Conservation (phyloP, 2,888 invertebrate species). For the Ormyrus thymus region DNA sequence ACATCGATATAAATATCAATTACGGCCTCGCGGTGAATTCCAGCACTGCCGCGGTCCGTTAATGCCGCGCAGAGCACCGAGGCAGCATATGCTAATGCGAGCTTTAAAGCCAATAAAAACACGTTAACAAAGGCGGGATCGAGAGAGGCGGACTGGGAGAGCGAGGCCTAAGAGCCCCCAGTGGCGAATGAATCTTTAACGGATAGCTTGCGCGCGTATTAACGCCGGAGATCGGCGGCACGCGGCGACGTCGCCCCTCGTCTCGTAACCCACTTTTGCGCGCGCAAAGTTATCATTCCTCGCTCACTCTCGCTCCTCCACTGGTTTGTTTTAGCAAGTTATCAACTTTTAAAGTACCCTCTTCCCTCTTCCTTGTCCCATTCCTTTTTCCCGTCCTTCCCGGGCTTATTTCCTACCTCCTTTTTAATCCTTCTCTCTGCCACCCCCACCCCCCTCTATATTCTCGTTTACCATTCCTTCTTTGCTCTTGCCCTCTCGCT, state of each 20-base stretch:
- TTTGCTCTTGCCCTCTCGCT: neutral
- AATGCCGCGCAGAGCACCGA: too few species aligned
- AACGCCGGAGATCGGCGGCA: neutral
- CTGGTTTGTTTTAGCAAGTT: slow-evolving; percentile 50
- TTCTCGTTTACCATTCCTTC: neutral
- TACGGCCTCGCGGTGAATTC: too few species aligned
- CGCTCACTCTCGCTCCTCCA: slow-evolving; percentile 14
- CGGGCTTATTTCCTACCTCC: neutral
- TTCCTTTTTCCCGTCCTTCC: neutral
- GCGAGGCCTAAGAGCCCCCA: too few species aligned
- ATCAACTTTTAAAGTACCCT: slow-evolving; percentile 49
- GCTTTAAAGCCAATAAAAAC: too few species aligned
- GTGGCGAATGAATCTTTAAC: slow-evolving; percentile 13
- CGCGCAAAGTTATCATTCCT: slow-evolving; percentile 42
- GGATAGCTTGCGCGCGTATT: neutral
- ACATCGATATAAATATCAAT: too few species aligned
- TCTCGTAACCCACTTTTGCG: slow-evolving; percentile 34
- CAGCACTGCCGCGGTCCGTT: too few species aligned
- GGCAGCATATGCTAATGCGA: too few species aligned
- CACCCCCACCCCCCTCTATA: slow-evolving; percentile 14
- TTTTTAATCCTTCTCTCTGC: neutral
- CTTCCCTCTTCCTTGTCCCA: neutral
- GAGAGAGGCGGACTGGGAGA: too few species aligned
- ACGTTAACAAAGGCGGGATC: too few species aligned
- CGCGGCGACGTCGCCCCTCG: too few species aligned